phyloP scores from a whole-genome alignment of 2,797 vertebrate genomes.

The Pygocentrus nattereri region DNA sequence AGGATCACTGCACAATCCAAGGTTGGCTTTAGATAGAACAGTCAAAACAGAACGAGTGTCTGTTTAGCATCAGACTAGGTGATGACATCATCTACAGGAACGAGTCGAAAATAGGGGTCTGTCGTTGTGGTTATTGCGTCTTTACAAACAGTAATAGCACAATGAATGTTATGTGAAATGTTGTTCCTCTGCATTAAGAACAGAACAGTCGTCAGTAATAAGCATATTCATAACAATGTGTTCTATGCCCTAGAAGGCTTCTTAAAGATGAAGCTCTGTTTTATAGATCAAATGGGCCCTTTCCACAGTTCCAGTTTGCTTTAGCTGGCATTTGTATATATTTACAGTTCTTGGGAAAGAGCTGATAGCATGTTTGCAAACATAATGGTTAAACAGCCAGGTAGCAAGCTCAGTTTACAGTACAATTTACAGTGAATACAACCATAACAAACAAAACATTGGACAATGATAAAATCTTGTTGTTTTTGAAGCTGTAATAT shows the following conservation, averaged over 20 bases:
- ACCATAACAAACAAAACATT: too few species aligned
- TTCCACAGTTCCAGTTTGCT: too few species aligned
- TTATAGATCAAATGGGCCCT: too few species aligned
- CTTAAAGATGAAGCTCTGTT: neutral
- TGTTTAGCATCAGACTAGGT: constrained; percentile 57
- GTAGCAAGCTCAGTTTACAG: too few species aligned
- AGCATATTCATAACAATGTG: neutral
- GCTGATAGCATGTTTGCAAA: too few species aligned
- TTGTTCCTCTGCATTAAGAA: neutral
- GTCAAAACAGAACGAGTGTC: constrained; percentile 56
- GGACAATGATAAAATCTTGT: too few species aligned
- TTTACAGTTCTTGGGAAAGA: too few species aligned
- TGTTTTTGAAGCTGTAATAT: too few species aligned
- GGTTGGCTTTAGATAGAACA: constrained; percentile 30
- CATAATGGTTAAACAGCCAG: too few species aligned
- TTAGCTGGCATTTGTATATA: too few species aligned
- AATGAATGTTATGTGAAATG: constrained; percentile 40
- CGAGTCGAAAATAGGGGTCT: constrained; percentile 33
- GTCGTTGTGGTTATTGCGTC: neutral
- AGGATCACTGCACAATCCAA: neutral
- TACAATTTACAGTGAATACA: too few species aligned
- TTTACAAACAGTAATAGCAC: neutral
- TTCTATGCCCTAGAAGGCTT: neutral
- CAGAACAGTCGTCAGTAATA: neutral
- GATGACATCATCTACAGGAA: constrained; percentile 56